These are phyloP conservation scores for Muricea muricata DNA, from an alignment of 92 coral and sea anemone species.

Conservation along the genomic window DNA sequence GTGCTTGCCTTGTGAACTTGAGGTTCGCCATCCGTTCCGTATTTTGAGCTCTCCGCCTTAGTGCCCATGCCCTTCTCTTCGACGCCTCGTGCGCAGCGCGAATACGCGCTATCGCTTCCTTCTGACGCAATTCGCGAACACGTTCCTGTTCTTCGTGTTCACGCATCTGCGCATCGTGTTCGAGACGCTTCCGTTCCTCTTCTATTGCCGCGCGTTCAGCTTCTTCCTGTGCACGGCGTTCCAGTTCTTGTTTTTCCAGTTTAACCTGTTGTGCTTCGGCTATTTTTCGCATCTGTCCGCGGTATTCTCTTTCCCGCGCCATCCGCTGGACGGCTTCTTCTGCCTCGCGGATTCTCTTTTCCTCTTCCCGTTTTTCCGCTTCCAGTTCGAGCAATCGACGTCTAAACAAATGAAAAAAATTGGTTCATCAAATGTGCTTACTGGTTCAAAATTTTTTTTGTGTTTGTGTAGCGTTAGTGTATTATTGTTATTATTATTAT, in stretches of 20 bases:
- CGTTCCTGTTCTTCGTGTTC: conserved; percentile 76
- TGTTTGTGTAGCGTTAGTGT: not conserved
- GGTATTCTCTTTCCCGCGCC: conserved; percentile 87
- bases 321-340: conserved; percentile 87
- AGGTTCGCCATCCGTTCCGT: conserved; percentile 75
- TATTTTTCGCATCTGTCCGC: conserved; percentile 91
- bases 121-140: conserved; percentile 79
- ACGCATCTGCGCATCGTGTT: conserved; percentile 74
- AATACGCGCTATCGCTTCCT: conserved; percentile 89
- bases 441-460: too few species aligned
- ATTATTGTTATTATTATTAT: too few species aligned
- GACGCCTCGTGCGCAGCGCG: conserved; percentile 88
- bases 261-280: conserved; percentile 96
- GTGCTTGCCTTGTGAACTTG: conserved; percentile 76
- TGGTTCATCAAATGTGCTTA: not conserved
- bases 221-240: conserved; percentile 73
- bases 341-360: conserved; percentile 87
- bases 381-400: conserved; percentile 76
- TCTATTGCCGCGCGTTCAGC: conserved; percentile 82
- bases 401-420: not conserved
- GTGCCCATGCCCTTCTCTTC: conserved; percentile 72
- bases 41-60: conserved; percentile 82
- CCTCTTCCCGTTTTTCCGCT: conserved; percentile 84
- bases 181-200: conserved; percentile 73
- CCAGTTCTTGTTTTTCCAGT: conserved; percentile 79